Evolutionary conservation across 2,797 vertebrate genomes (phyloP), one percentile per base, ranked within the genome.

Genomic region (Lophius americanus): DNA sequence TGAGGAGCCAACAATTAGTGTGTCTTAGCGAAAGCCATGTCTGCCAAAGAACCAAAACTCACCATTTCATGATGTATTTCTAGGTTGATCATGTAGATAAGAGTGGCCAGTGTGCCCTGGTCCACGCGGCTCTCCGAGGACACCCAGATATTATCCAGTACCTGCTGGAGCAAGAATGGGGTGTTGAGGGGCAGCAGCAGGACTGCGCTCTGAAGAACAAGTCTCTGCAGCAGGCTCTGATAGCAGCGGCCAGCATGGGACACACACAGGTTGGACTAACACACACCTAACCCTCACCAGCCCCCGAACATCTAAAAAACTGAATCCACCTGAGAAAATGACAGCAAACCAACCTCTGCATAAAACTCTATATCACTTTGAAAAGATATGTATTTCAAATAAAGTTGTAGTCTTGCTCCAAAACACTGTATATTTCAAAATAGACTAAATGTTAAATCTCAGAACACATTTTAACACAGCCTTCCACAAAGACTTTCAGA

Each of bases 161-260:
- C 88, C 80, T 99, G 76, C 91, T 99, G 62, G 85, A 91, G 79
- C 88, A 95, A 55, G 91, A 93, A 38, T 98, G 98, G 97, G 86
- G 81, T 2, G 13, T 62, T 4, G 91, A 92, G 11, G 90, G 86
- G 56, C 92, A 78, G 58, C 95, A 94, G 65, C 93, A 95, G 51
- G 93, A 94, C 59, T 60, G 85, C 0, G 78, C 91, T 71, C 89
- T 93, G 81, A 98, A 96, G 92, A 93, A 87, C 87, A 96, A 96
- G 68, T 95, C 94, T 2, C 91, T 99, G 72, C 98, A 98, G 73
- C 97, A 99, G 85, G 96, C 96, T 1, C 85, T 99, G 73, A 97
- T 96, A 0, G 98, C 96, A 0, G 95, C 97, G 5, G 94, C 95
- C 85, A 99, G 98, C 87, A 99, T 99, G 98, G 98, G 98, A 64